A percentile compares a stretch with the other conserved stretches of the same genome.
Conservation (phyloP, 2,888 invertebrate genomes). For the Ophion obscuratus region DNA sequence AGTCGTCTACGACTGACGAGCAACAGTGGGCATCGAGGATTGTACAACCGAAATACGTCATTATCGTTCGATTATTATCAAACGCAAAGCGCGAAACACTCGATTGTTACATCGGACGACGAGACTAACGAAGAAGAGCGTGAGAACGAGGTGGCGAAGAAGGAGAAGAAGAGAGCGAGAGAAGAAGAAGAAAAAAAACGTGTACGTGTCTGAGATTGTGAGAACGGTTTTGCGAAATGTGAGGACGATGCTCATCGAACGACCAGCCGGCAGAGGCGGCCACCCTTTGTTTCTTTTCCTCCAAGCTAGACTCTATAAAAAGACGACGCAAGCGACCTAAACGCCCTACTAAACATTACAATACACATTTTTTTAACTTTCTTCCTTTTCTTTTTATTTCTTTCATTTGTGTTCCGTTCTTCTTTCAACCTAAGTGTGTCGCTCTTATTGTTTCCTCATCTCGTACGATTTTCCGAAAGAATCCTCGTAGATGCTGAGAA, state of each 20-base stretch:
- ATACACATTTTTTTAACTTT: constrained; percentile 66
- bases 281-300: constrained; percentile 7
- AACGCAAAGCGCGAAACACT: constrained; percentile 30
- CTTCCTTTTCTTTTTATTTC: constrained; percentile 35
- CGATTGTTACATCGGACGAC: not conserved
- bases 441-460: constrained; percentile 47
- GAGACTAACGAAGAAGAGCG: not conserved
- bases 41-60: constrained; percentile 39
- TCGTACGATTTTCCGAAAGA: not conserved
- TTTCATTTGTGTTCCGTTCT: not conserved
- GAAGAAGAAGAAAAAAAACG: constrained; percentile 1
- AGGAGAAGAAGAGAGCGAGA: constrained; percentile 13
- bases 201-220: constrained; percentile 12
- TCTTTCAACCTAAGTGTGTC: constrained; percentile 56
- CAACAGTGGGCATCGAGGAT: constrained; percentile 13
- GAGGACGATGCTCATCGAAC: constrained; percentile 52
- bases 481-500: not conserved
- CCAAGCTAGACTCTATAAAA: constrained; percentile 71
- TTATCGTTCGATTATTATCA: constrained; percentile 27
- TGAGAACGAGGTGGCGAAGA: not conserved
- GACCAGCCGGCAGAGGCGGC: constrained; percentile 18
- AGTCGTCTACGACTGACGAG: constrained; percentile 14
- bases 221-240: constrained; percentile 59
- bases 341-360: constrained; percentile 75
- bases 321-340: constrained; percentile 77